phyloP scores from a whole-genome alignment of 2,888 invertebrate species.

The Pseudococcus longispinus region DNA sequence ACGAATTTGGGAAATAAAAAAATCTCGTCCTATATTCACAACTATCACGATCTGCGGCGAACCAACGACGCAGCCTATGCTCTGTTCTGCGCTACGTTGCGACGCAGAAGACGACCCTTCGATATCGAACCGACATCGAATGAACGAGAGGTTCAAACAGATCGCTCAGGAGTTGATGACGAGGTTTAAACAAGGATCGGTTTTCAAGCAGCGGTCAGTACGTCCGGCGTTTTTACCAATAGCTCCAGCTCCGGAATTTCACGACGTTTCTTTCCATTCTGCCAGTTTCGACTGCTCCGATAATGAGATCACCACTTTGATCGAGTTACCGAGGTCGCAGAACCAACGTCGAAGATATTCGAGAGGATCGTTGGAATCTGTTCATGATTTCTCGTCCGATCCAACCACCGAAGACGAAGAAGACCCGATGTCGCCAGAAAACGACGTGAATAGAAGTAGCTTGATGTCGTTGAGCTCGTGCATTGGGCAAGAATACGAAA shows the following conservation, averaged over 20 bases:
- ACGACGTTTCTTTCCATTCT: background rate
- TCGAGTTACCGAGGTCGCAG: conserved; percentile 18
- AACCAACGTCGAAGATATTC: background rate
- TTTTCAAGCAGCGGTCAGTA: conserved; percentile 7
- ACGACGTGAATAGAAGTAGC: background rate
- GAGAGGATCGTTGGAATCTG: conserved; percentile 18
- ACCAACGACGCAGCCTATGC: background rate
- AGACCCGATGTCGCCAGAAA: background rate
- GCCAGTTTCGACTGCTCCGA: conserved; percentile 50
- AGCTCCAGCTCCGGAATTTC: background rate
- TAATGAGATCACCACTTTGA: conserved; percentile 30
- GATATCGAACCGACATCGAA: background rate
- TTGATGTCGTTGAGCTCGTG: conserved; percentile 44
- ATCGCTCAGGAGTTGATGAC: conserved; percentile 20
- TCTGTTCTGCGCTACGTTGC: background rate
- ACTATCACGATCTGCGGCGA: background rate
- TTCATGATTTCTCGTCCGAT: conserved; percentile 48
- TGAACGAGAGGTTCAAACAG: conserved; percentile 6
- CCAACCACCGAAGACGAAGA: conserved; percentile 49
- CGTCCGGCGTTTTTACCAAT: background rate
- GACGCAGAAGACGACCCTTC: background rate
- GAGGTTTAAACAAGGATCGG: conserved; percentile 3
- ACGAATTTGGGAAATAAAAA: conserved; percentile 39
- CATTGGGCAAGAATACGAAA: conserved; percentile 46
- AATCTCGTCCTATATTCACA: background rate